A percentile compares a stretch with the other conserved stretches of the same genome.
Conservation (phyloP, 2,888 invertebrate species). For the Dolomedes plantarius region DNA sequence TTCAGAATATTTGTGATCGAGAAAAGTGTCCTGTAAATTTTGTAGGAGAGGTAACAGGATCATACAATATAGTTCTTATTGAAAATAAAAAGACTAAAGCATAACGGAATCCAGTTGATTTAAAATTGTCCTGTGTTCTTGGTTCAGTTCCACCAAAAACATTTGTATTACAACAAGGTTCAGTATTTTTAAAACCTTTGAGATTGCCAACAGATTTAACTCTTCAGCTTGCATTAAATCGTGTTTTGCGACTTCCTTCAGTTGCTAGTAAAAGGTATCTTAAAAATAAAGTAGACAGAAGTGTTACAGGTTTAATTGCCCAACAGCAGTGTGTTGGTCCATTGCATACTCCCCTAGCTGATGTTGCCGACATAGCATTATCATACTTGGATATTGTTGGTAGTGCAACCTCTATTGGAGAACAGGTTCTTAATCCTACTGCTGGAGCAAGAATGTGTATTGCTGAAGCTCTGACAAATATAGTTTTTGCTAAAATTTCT, state of each 20-base stretch:
- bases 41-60: slow-evolving; percentile 91
- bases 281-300: slow-evolving; percentile 86
- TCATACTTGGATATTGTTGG: slow-evolving; percentile 89
- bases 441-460: slow-evolving; percentile 96
- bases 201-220: slow-evolving; percentile 81
- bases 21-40: no score
- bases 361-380: slow-evolving; percentile 90
- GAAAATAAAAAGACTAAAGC: slow-evolving; percentile 42
- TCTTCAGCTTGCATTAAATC: slow-evolving; percentile 83
- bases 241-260: slow-evolving; percentile 88
- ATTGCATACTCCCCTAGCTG: slow-evolving; percentile 94
- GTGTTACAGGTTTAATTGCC: slow-evolving; percentile 86
- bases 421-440: slow-evolving; percentile 88
- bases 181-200: slow-evolving; percentile 81
- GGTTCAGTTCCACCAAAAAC: slow-evolving; percentile 90
- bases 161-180: slow-evolving; percentile 81
- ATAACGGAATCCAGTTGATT: slow-evolving; percentile 82
- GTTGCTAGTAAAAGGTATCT: slow-evolving; percentile 96
- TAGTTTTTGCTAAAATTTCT: slow-evolving; percentile 90
- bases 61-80: slow-evolving; percentile 81
- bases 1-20: no score
- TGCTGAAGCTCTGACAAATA: slow-evolving; percentile 94
- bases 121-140: no score
- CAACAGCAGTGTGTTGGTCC: slow-evolving; percentile 99
- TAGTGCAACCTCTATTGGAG: slow-evolving; percentile 95